Evolutionary conservation across 2,888 invertebrate genomes (phyloP).

Genomic region (Diloba caeruleocephala): DNA sequence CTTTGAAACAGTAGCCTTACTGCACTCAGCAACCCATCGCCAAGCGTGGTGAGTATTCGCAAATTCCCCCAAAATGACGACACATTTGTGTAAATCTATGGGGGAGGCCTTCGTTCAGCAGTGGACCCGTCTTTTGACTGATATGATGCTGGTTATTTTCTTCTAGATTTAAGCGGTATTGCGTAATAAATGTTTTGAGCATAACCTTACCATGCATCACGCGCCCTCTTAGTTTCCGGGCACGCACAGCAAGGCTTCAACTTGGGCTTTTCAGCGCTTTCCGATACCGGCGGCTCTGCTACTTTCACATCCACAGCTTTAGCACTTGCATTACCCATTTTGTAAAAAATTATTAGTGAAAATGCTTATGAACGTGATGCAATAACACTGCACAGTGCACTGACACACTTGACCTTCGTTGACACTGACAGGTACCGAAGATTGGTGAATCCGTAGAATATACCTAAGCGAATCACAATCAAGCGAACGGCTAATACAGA

Average conservation of each 20-base stretch:
- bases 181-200: slow-evolving; percentile 84
- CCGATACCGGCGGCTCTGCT: slow-evolving; percentile 66
- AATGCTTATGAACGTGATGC: slow-evolving; percentile 21
- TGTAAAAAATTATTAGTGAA: slow-evolving; percentile 17
- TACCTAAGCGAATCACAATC: too few species aligned
- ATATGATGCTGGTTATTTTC: not conserved
- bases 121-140: not conserved
- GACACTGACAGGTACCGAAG: too few species aligned
- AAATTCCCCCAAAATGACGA: too few species aligned
- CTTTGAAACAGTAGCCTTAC: too few species aligned
- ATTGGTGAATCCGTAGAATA: too few species aligned
- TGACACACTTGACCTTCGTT: slow-evolving; percentile 23
- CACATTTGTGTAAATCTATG: too few species aligned
- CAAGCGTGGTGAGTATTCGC: too few species aligned
- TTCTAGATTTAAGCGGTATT: slow-evolving; percentile 65
- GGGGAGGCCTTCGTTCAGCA: too few species aligned
- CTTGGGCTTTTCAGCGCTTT: slow-evolving; percentile 91
- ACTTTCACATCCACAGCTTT: slow-evolving; percentile 79
- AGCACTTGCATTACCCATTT: slow-evolving; percentile 84
- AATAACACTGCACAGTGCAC: slow-evolving; percentile 19
- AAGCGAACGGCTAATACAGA: too few species aligned
- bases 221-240: slow-evolving; percentile 96
- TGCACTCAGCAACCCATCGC: too few species aligned
- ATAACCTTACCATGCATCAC: slow-evolving; percentile 96
- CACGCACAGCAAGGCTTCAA: slow-evolving; percentile 99